Evolutionary conservation across 1,140 invertebrate genomes (phyloP).

Genomic region (Cherax destructor): DNA sequence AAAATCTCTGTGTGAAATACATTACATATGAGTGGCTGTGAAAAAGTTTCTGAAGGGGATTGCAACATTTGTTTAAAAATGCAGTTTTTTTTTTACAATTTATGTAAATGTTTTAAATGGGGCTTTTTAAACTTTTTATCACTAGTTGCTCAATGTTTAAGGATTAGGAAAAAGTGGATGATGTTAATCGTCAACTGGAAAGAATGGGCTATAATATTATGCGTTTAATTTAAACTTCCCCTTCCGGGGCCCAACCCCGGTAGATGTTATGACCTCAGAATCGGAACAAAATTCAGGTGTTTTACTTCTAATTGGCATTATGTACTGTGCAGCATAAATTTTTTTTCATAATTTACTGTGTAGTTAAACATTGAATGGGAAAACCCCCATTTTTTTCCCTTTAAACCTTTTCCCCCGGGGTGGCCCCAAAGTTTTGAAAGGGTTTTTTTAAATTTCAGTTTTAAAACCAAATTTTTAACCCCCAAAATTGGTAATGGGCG

Average conservation of each 20-base stretch:
- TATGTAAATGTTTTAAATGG: constrained; percentile 85
- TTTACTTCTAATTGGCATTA: neutral
- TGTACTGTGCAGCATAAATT: too few relatives aligned
- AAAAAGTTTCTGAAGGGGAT: neutral
- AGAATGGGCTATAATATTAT: constrained; percentile 98
- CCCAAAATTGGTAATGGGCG: too few relatives aligned
- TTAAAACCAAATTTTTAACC: too few relatives aligned
- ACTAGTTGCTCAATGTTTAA: constrained; percentile 96
- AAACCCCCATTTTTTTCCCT: too few relatives aligned
- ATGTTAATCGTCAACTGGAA: constrained; percentile 95
- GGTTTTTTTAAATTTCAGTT: too few relatives aligned
- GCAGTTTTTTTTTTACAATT: too few relatives aligned
- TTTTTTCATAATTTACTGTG: too few relatives aligned
- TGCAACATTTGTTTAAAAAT: neutral
- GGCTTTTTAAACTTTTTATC: constrained; percentile 96
- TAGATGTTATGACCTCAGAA: constrained; percentile 93
- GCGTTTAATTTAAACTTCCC: constrained; percentile 96
- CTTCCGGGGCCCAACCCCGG: constrained; percentile 92
- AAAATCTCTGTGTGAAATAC: neutral
- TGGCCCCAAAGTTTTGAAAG: too few relatives aligned
- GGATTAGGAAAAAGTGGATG: constrained; percentile 98
- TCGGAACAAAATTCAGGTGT: constrained; percentile 95
- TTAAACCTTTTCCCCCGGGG: too few relatives aligned
- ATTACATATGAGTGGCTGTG: neutral
- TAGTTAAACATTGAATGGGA: too few relatives aligned